Base-by-base conservation (phyloP, 2,888 invertebrate species). In the Trichopoda pennipes region DNA sequence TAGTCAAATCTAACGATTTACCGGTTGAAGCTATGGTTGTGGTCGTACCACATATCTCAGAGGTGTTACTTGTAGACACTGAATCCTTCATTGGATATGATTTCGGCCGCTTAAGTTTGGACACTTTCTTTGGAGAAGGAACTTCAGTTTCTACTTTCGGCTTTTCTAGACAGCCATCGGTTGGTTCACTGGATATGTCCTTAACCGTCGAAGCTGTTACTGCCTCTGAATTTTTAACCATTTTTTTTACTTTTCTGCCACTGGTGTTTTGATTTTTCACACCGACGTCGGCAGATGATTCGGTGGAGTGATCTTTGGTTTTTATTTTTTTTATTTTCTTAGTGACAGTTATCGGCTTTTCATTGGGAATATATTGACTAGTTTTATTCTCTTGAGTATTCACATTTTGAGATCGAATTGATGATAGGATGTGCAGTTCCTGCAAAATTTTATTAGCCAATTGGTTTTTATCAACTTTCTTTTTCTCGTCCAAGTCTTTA, bases 101-200 rank as follows among this genome's bases (percentile, higher is more conserved):
- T 85, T 93, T 93, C 1, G 93, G 93, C 14, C 93, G 89, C 32
- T 92, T 91, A 7, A 93, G 87, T 86, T 92, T 92, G 1, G 93
- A 93, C 80, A 91, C 92, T 69, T 87, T 91, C 47, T 90, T 85
- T 14, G 86, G 83, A 12, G 88, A 87, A 3, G 74, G 84, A 16
- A 82, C 12, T 47, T 85, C 86, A 0, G 63, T 19, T 6, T 21
- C 28, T 28, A 19, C 38, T 19, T 81, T 21, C 35, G 81, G 58
- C 21, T 84, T 83, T 4, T 72, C 51, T 12, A 44, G 53, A 58
- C 21, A 42, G 14, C 69, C 66, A 49, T 83, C 85, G 2, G 56
- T 19, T 38, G 14, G 16, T 44, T 12, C 61, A 47, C 49, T 72
- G 0, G 68, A 17, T 38, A 66, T 3, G 73, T 84, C 70, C 12